Base-by-base conservation (phyloP, 2,113 vertebrate species). In the Octodon degus region DNA sequence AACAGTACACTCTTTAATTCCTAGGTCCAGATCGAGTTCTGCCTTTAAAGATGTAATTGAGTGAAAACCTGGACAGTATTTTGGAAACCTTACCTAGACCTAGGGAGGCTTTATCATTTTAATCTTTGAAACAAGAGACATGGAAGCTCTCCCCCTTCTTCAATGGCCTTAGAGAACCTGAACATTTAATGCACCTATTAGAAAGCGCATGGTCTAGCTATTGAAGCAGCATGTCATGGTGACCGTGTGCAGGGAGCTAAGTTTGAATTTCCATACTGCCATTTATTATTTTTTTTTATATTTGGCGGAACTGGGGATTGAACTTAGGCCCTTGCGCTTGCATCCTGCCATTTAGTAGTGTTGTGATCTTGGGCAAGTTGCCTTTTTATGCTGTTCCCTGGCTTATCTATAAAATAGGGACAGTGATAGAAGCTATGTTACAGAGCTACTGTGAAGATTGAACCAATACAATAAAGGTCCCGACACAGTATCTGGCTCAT, bases 361-460 rank as follows among this genome's bases (percentile, higher is more conserved):
- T 74, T 74, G 37, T 74, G 20, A 47, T 62, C n/a, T 50, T 47
- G n/a, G 24, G 16, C 7, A n/a, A 76, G 6, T 68, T 43, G 43
- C 20, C 40, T 40, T 74, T 74, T 37, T 80, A 2, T 62, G 24
- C 19, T 87, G 83, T 77, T 74, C 25, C 1, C n/a, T 74, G 37
- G 70, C 67, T 92, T 67, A 53, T 86, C 90, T 96, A 47, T 80
- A 86, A 96, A 94, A 76, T 40, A 67, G 74, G 34, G 58, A 60
- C 47, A 82, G 67, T 37, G 72, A 47, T 27, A 81, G 84, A 63
- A 50, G 20, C 62, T 7, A 58, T 50, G 37, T 91, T 25, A 67
- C 11, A 67, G 65, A 30, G 16, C 20, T 77, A 10, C 37, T 40
- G n/a, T 30, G 9, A 72, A 89, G 30, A 65, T 3, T 19, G 65